phyloP scores from a whole-genome alignment of 2,797 vertebrate species.

The Orientallactaga sibirica region DNA sequence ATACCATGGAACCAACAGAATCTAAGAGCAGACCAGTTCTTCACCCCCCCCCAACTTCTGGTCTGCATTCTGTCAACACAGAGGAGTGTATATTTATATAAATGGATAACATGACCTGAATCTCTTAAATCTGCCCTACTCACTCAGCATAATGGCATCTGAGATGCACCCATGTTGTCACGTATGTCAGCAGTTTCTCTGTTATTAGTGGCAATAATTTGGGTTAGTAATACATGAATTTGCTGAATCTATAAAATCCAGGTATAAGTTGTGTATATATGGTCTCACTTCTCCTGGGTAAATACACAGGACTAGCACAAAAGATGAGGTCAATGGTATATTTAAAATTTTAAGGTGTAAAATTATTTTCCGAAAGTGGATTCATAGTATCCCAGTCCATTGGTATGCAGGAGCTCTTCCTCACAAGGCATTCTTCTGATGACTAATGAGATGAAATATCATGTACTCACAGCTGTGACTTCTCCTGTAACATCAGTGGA shows the following conservation, averaged over 20 bases:
- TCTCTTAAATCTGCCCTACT: constrained; percentile 8
- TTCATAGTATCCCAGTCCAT: not conserved
- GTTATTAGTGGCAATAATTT: not conserved
- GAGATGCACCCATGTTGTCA: not conserved
- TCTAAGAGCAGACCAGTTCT: not conserved
- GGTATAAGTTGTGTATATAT: not conserved
- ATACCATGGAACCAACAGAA: not conserved
- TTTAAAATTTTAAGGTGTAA: not conserved
- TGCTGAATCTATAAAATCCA: not conserved
- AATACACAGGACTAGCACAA: not conserved
- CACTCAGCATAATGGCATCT: not conserved
- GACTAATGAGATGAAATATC: not conserved
- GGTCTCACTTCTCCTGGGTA: not conserved
- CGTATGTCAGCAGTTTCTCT: not conserved
- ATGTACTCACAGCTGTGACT: not conserved
- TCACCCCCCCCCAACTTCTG: not conserved
- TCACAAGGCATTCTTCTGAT: not conserved
- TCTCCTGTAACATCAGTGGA: not conserved
- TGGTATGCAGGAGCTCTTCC: not conserved
- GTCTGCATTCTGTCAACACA: constrained; percentile 21
- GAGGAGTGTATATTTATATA: not conserved
- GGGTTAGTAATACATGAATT: not conserved
- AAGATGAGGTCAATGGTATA: not conserved
- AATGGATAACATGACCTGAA: not conserved
- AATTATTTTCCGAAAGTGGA: not conserved